Evolutionary conservation across 1,140 invertebrate genomes (phyloP), one percentile per base, ranked within the genome.

Genomic region (Kradibia gibbosae): DNA sequence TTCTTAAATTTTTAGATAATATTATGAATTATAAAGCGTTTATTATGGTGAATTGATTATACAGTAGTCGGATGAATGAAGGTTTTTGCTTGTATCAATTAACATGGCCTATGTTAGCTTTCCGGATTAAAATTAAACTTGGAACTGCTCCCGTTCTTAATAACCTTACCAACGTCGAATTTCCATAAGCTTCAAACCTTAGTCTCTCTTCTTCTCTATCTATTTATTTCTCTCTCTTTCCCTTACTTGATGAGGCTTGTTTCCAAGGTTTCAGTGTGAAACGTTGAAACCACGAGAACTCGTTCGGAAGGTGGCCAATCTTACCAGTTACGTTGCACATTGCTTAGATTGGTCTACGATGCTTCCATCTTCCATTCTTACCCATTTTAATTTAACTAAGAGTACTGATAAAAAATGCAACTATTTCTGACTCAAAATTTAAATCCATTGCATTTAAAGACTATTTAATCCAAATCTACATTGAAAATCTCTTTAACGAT

Each of bases 121-220:
- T 91, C 87, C 86, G 90, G 90, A 91, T 91, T 91, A 91, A 91
- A 91, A 85, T 84, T 86, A 91, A 91, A 91, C 89, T 91, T 90
- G 87, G 86, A 89, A 84, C 28, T 15, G 45, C 45, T 86, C 86
- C 39, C 5, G 34, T n/a, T n/a, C 34, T 17, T 31, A 50, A 28
- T 76, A 71, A 76, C 50, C 60, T n/a, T 34, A 34, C 1, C 15
- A 50, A n/a, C 53, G 84, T 85, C 82, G 86, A 89, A 89, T 88
- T 90, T 89, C 88, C 85, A 86, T 86, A 82, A 72, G 84, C 83
- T 74, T 45, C 48, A 45, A 22, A 57, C 53, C 60, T 3, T 31
- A 48, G 73, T 42, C 45, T 53, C 62, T 31, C 75, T 31, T 60
- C 10, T 50, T n/a, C 50, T 57, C 42, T 57, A 7, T 57, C 53